Evolutionary conservation across 2,797 vertebrate genomes (phyloP), one percentile per base, ranked within the genome.

Genomic region (Pseudochirops corinnae): DNA sequence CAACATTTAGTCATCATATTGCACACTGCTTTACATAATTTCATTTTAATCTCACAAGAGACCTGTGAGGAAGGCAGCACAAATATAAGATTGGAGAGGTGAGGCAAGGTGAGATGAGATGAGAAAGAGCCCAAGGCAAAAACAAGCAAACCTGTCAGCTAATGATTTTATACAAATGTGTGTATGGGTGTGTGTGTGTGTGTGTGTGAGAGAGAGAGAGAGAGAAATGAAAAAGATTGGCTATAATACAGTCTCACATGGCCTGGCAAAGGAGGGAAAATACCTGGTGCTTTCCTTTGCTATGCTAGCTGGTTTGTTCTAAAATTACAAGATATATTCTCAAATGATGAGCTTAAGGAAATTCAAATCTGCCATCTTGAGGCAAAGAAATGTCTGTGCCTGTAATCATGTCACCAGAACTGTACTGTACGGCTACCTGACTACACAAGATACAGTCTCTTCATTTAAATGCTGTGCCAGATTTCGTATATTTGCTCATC

Each of bases 301-400:
- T 53, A 82, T 33, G 50, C 14, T 53, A 56, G n/a, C 62, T 96
- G 93, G 53, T 50, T 57, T 57, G 24, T 94, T 94, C 87, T 93
- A 55, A 92, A 96, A 98, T 55, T 46, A 95, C 95, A 87, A 53
- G 50, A 62, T 82, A 95, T 67, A 91, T 95, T 82, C n/a, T 94
- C 90, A 95, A 93, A 96, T 56, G 90, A 93, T 33, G 39, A 87
- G 74, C 55, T 39, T n/a, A 90, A 0, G 95, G 39, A 92, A 92
- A 31, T 92, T 97, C 97, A 94, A 96, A 53, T 94, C 97, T 97
- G 97, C 97, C 97, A 97, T 94, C 97, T 39, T 93, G 95, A 97
- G 97, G 97, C 97, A 93, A 93, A 97, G 46, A 28, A 33, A 26
- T 1, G 31, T 94, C 90, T 39, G 21, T 46, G 62, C 57, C 31